Evolutionary conservation across 1,140 invertebrate species (phyloP), one percentile per base, ranked within the genome.

Genomic region (Epicauta chinensis): DNA sequence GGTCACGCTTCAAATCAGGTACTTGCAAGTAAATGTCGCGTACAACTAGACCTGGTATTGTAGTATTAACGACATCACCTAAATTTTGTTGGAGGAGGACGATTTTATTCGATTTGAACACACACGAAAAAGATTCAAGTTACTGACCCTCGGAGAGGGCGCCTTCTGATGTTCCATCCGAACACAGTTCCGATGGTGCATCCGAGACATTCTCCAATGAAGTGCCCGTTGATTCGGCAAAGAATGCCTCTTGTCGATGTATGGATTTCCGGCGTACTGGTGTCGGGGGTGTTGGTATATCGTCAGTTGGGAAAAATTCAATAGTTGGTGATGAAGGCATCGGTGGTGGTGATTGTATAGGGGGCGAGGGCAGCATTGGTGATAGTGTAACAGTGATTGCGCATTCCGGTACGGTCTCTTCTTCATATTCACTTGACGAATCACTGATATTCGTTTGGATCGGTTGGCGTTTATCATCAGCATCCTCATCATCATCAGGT

Each of bases 21-120:
- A 90, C 87, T 11, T 84, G 80, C 1, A 89, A 71, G 63, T 88
- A 91, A 45, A 89, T 87, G 61, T 90, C 87, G 14, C 81, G 75
- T 0, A 80, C 77, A 17, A 78, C 65, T 31, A 71, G 64, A 10
- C 66, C 62, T 13, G 60, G 61, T 10, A 63, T 61, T 39, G 61
- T 64, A 38, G 62, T 50, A 53, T 65, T 53, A 34, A 71, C 49
- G 53, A 69, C 41, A 60, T 72, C 62, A 57, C 73, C 23, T 23
- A 7, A 5, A 23, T 23, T 23, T n/a, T n/a, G n/a, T n/a, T n/a
- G n/a, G n/a, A n/a, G 23, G 23, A 7, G 23, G 23, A 23, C 4
- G 23, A 23, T 23, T 23, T 23, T 23, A 7, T 23, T 23, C 23
- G 23, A 23, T 23, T 23, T 23, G 4, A n/a, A n/a, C n/a, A n/a